Percentiles rank a stretch among this genome's conserved stretches.
Conservation (phyloP, 2,113 vertebrate genomes). For the Protomyctophum bolini region DNA sequence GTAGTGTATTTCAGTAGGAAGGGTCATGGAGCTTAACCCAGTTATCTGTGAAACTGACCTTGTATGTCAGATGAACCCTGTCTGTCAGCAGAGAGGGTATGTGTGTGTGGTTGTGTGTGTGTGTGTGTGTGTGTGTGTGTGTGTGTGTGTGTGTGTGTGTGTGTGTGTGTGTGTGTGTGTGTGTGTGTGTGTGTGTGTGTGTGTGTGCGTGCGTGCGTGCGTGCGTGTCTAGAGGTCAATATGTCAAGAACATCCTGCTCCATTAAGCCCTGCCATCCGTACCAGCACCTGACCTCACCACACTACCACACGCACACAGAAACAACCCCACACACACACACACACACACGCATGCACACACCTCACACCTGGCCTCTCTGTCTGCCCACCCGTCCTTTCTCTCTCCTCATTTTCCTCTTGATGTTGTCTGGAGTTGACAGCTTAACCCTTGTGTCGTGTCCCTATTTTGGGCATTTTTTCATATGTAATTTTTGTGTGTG, state of each 20-base stretch:
- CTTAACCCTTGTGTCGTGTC: not conserved
- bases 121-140: not conserved
- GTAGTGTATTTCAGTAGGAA: not conserved
- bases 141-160: not conserved
- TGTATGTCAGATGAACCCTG: too few species aligned
- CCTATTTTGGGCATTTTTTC: too few species aligned
- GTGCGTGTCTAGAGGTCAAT: slow-evolving; percentile 44
- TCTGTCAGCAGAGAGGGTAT: not conserved
- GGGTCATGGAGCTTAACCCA: not conserved
- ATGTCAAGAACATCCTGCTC: slow-evolving; percentile 43
- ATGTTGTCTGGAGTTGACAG: not conserved
- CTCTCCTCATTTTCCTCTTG: slow-evolving; percentile 15
- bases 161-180: slow-evolving; percentile 2
- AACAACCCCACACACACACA: slow-evolving; percentile 44
- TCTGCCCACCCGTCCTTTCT: not conserved
- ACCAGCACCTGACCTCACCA: slow-evolving; percentile 27
- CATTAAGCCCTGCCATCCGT: slow-evolving; percentile 5
- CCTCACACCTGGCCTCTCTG: slow-evolving; percentile 30
- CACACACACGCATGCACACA: slow-evolving; percentile 2
- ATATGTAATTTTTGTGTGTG: slow-evolving; percentile 6
- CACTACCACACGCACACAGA: slow-evolving; percentile 34
- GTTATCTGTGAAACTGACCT: slow-evolving; percentile 3
- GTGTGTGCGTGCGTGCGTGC: slow-evolving; percentile 15
- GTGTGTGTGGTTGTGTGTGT: not conserved
- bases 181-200: slow-evolving; percentile 1